These are phyloP conservation scores for Triops longicaudatus DNA, from an alignment of 1,140 invertebrate genomes.

Conservation along the genomic window DNA sequence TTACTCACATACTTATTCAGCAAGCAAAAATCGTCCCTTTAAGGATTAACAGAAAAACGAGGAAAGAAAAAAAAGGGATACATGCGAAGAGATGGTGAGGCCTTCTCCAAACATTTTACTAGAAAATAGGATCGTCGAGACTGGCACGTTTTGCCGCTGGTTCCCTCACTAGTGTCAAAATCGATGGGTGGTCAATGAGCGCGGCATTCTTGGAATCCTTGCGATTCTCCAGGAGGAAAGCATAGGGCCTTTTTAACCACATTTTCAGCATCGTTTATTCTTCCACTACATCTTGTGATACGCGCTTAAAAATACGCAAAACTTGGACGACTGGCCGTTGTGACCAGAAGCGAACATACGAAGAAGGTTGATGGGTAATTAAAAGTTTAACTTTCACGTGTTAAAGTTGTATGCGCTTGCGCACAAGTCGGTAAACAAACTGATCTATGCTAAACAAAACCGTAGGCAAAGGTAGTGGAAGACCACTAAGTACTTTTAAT, in stretches of 20 bases:
- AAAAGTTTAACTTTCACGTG: too few species aligned
- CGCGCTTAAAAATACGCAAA: neutral
- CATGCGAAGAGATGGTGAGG: neutral
- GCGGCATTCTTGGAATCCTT: slow-evolving; percentile 1
- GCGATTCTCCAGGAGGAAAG: neutral
- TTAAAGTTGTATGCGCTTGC: too few species aligned
- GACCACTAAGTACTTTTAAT: too few species aligned
- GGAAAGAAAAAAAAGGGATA: neutral
- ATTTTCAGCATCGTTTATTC: neutral
- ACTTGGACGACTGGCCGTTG: too few species aligned
- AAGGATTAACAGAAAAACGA: neutral
- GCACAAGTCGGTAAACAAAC: too few species aligned
- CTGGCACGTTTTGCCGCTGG: neutral
- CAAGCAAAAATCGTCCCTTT: neutral
- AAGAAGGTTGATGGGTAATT: too few species aligned
- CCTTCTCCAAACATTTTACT: neutral
- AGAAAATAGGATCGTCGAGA: neutral
- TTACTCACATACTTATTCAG: neutral
- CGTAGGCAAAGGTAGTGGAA: too few species aligned
- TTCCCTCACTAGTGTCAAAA: slow-evolving; percentile 12
- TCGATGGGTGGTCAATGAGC: slow-evolving; percentile 6
- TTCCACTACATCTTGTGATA: neutral
- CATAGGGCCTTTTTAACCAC: neutral
- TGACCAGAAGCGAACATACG: too few species aligned
- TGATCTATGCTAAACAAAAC: too few species aligned